These are phyloP conservation scores for Dendrolimus pini DNA, from an alignment of 2,888 invertebrate species.

Conservation along the genomic window DNA sequence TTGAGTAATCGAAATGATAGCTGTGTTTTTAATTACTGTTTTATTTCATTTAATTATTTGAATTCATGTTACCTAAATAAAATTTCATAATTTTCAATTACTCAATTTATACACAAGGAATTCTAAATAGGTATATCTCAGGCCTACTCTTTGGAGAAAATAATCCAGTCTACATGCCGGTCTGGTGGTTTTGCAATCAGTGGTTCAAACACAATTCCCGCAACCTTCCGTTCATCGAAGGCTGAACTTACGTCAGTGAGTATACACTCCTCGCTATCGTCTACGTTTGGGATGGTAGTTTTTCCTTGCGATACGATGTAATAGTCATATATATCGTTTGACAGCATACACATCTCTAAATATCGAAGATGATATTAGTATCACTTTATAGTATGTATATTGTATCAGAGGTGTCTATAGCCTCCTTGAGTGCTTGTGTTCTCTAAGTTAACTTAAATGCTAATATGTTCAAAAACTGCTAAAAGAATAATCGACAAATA, in stretches of 20 bases:
- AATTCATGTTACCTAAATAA: no score
- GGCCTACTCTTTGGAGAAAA: slow-evolving; percentile 37
- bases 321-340: slow-evolving; percentile 89
- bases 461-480: not conserved
- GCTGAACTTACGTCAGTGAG: slow-evolving; percentile 87
- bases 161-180: slow-evolving; percentile 26
- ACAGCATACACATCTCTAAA: slow-evolving; percentile 84
- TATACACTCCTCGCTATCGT: slow-evolving; percentile 92
- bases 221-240: slow-evolving; percentile 44
- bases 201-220: slow-evolving; percentile 27
- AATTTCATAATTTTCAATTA: not conserved
- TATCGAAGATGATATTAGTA: slow-evolving; percentile 49
- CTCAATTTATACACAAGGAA: slow-evolving; percentile 25
- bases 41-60: no score
- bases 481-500: no score
- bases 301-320: slow-evolving; percentile 95
- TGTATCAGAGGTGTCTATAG: slow-evolving; percentile 12
- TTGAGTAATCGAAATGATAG: not conserved
- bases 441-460: slow-evolving; percentile 3
- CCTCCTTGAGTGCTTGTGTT: slow-evolving; percentile 7
- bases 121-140: slow-evolving; percentile 26
- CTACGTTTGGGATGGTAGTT: slow-evolving; percentile 92
- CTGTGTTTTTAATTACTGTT: not conserved
- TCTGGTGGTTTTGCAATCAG: slow-evolving; percentile 28
- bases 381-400: slow-evolving; percentile 12